Evolutionary conservation across 2,113 vertebrate species (phyloP).

Genomic region (Capreolus pygargus): DNA sequence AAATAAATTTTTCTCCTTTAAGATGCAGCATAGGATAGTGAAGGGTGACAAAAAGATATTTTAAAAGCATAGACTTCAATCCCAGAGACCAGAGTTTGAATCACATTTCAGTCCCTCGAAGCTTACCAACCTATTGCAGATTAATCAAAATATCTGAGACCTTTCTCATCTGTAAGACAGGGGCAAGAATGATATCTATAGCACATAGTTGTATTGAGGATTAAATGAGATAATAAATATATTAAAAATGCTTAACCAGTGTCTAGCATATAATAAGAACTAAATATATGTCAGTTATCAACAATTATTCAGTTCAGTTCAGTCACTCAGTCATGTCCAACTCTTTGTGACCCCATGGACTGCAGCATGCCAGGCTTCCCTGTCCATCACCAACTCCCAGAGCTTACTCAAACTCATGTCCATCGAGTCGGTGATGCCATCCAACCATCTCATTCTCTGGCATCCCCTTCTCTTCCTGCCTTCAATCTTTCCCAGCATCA

Average conservation of each 20-base stretch:
- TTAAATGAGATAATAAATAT: background rate
- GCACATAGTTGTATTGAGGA: background rate
- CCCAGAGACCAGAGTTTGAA: background rate
- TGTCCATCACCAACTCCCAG: background rate
- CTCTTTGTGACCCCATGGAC: background rate
- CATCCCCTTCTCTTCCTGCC: background rate
- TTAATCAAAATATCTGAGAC: background rate
- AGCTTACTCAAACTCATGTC: background rate
- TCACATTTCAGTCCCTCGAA: background rate
- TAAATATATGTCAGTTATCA: background rate
- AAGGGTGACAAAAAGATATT: background rate
- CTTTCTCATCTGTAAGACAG: background rate
- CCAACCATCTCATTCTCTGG: background rate
- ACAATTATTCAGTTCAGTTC: background rate
- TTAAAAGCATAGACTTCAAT: background rate
- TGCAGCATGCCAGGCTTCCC: background rate
- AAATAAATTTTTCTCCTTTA: background rate
- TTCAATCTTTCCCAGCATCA: background rate
- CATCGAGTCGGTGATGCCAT: accelerated
- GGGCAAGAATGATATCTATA: background rate
- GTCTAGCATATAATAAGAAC: background rate
- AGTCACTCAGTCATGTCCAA: background rate
- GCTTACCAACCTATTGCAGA: background rate
- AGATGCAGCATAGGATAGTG: background rate
- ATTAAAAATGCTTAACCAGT: background rate